phyloP scores from a whole-genome alignment of 1,140 invertebrate species.

The Caenorhabditis remanei region DNA sequence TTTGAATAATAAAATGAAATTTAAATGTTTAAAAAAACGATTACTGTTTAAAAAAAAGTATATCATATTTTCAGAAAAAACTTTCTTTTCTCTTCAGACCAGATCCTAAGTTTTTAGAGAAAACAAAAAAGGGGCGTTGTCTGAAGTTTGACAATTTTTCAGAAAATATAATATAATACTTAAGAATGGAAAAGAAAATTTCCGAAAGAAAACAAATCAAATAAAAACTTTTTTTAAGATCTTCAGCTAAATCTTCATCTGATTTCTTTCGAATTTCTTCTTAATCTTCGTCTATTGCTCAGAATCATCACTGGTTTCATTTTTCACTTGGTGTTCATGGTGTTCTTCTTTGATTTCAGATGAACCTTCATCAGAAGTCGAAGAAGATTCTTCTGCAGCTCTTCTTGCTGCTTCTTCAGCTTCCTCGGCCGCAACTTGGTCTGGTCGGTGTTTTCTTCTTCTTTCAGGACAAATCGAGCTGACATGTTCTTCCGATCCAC shows the following conservation, averaged over 20 bases:
- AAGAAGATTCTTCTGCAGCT: neutral
- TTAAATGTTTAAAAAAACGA: neutral
- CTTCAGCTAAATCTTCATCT: no score
- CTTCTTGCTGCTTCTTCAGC: constrained; percentile 38
- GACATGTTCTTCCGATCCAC: constrained; percentile 49
- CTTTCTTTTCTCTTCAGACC: no score
- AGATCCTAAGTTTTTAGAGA: no score
- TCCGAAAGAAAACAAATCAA: neutral
- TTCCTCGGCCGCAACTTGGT: constrained; percentile 44
- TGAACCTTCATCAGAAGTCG: neutral
- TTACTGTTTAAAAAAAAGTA: no score
- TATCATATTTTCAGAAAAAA: no score
- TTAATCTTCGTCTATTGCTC: no score
- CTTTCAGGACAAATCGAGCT: constrained; percentile 58
- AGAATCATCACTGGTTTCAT: neutral
- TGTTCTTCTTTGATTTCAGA: neutral
- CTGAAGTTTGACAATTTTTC: no score
- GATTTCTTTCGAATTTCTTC: no score
- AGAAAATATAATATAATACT: neutral
- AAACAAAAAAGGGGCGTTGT: no score
- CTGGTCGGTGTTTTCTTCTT: constrained; percentile 57
- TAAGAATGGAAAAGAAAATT: constrained; percentile 15
- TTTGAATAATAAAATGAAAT: constrained; percentile 22
- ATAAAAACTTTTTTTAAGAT: no score
- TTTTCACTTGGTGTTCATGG: neutral